Evolutionary conservation across 2,888 invertebrate species (phyloP).

Genomic region (Isotomurus palustris): DNA sequence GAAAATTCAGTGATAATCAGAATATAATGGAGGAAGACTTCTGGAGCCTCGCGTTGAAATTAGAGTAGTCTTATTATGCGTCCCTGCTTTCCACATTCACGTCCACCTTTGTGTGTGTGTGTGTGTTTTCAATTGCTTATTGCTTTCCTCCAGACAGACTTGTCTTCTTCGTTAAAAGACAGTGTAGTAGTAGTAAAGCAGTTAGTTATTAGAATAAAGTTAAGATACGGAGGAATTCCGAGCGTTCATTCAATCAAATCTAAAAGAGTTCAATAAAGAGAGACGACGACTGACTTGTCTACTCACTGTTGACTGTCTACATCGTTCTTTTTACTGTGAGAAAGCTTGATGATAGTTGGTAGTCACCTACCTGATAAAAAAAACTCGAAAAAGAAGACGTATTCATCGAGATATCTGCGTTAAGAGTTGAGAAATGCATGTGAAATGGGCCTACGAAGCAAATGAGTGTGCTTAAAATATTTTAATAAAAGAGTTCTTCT

Average conservation of each 20-base stretch:
- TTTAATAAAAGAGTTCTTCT: no score
- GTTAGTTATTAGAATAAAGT: no score
- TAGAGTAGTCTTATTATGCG: neutral
- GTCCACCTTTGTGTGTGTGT: neutral
- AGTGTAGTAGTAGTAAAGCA: no score
- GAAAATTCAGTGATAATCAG: neutral
- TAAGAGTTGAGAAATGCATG: neutral
- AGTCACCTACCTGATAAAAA: neutral
- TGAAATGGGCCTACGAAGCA: neutral
- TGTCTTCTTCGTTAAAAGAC: no score
- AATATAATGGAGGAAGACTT: neutral
- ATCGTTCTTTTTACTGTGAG: neutral
- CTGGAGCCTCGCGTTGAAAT: neutral
- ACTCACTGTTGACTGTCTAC: slow-evolving; percentile 6
- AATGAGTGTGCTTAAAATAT: neutral
- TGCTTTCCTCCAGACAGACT: neutral
- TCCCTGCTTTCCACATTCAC: neutral
- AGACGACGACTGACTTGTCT: no score
- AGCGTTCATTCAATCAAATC: slow-evolving; percentile 6
- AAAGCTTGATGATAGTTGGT: neutral
- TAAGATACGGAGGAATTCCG: neutral
- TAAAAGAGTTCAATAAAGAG: slow-evolving; percentile 13
- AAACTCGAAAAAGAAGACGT: no score
- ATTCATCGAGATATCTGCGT: no score
- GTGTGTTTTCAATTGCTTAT: neutral